Evolutionary conservation across 2,113 vertebrate genomes (phyloP).

Genomic region (Paratilapia polleni): DNA sequence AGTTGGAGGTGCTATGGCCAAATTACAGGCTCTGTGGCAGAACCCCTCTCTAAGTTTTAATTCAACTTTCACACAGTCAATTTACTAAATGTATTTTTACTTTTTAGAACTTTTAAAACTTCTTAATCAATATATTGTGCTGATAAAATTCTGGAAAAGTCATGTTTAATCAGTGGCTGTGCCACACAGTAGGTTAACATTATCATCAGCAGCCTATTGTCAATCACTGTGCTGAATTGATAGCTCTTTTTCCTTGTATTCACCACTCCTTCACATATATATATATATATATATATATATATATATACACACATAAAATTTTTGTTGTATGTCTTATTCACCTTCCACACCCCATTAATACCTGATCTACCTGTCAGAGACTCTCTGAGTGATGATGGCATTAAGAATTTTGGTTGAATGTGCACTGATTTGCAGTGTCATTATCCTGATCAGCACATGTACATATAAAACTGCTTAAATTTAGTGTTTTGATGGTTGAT

Average conservation of each 20-base stretch:
- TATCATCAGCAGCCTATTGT: neutral
- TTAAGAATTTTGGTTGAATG: neutral
- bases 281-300: neutral
- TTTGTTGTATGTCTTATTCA: neutral
- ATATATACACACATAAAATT: too few relatives aligned
- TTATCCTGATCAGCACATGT: neutral
- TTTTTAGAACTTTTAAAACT: slow-evolving; percentile 5
- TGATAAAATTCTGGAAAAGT: neutral
- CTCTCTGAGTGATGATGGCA: neutral
- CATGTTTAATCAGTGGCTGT: neutral
- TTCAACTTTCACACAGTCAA: slow-evolving; percentile 7
- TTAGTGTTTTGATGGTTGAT: slow-evolving; percentile 2
- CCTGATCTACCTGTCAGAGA: neutral
- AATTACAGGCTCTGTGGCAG: slow-evolving; percentile 23
- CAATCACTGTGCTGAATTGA: neutral
- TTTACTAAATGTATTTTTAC: slow-evolving; percentile 9
- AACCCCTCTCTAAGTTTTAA: slow-evolving; percentile 19
- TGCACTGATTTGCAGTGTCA: neutral
- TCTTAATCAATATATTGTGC: neutral
- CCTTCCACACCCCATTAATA: neutral
- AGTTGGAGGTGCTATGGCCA: slow-evolving; percentile 43
- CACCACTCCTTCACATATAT: neutral
- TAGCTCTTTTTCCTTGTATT: neutral
- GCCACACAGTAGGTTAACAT: neutral
- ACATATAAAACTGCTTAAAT: slow-evolving; percentile 28